These are phyloP conservation scores for Mus spicilegus DNA, from an alignment of 2,113 vertebrate genomes.

Conservation along the genomic window DNA sequence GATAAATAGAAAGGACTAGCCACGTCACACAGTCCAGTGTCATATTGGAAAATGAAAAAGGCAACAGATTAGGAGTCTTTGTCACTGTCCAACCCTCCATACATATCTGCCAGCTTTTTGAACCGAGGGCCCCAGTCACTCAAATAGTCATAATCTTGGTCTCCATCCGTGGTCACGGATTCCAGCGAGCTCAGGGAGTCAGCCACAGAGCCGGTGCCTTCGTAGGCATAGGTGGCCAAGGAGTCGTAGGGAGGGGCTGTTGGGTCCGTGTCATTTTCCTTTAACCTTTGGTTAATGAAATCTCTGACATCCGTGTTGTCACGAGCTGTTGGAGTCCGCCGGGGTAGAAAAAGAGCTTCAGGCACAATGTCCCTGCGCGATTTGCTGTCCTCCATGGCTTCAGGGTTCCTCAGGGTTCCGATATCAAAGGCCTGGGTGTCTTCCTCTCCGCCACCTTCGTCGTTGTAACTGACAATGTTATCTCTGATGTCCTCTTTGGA, in stretches of 20 bases:
- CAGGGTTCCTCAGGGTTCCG: constrained; percentile 95
- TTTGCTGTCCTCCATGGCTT: constrained; percentile 96
- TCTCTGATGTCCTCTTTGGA: constrained; percentile 98
- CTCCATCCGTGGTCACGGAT: constrained; percentile 93
- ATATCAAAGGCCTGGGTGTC: constrained; percentile 99
- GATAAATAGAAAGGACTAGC: constrained; percentile 85
- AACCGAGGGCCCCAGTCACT: constrained; percentile 98
- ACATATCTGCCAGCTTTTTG: constrained; percentile 98
- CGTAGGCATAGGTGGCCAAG: constrained; percentile 96
- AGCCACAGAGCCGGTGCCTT: constrained; percentile 94
- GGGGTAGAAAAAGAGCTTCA: constrained; percentile 91
- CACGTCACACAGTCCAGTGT: constrained; percentile 81
- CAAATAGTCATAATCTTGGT: constrained; percentile 98
- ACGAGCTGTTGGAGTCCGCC: constrained; percentile 87
- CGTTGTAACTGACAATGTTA: constrained; percentile 98
- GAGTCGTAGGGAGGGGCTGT: constrained; percentile 97
- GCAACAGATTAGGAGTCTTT: constrained; percentile 91
- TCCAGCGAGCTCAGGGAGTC: constrained; percentile 96
- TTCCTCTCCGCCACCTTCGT: constrained; percentile 97
- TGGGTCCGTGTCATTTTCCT: constrained; percentile 95
- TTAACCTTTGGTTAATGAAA: constrained; percentile 97
- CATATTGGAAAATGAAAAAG: constrained; percentile 75
- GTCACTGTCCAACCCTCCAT: constrained; percentile 94
- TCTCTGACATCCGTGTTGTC: constrained; percentile 96
- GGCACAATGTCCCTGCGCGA: constrained; percentile 95